A percentile compares a stretch with the other conserved stretches of the same genome.
Conservation (phyloP, 2,888 invertebrate species). For the Pyrgus malvae region DNA sequence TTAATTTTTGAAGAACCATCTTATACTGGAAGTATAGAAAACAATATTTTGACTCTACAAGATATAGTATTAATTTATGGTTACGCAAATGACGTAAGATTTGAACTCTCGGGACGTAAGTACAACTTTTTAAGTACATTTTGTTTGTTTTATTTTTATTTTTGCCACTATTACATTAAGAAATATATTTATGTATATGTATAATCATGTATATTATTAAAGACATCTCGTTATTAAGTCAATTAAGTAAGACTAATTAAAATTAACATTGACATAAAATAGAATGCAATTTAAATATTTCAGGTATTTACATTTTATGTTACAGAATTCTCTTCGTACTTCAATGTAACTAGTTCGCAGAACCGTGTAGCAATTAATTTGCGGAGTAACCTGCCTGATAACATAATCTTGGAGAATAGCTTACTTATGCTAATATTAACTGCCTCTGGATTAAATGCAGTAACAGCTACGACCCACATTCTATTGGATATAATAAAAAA, state of each 20-base stretch:
- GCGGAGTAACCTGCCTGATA: conserved; percentile 1
- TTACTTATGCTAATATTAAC: conserved; percentile 3
- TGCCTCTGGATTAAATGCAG: conserved; percentile 4
- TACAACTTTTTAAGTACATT: no score
- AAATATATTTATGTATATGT: no score
- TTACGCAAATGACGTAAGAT: conserved; percentile 47
- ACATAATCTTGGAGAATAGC: conserved; percentile 4
- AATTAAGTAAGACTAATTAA: no score
- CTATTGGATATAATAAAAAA: conserved; percentile 16
- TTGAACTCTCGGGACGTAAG: conserved; percentile 56
- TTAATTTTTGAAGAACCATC: conserved; percentile 51
- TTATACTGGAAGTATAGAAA: conserved; percentile 53
- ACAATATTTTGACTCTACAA: conserved; percentile 42
- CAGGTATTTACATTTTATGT: background rate
- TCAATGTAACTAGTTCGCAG: background rate
- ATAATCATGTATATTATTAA: no score
- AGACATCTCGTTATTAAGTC: no score
- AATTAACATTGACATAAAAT: no score
- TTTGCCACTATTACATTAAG: no score
- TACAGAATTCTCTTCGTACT: conserved; percentile 16
- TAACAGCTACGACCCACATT: conserved; percentile 6
- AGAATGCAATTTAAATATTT: no score
- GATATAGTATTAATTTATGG: conserved; percentile 48
- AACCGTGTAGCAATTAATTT: conserved; percentile 4
- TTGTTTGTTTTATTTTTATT: no score